phyloP scores from a whole-genome alignment of 2,888 invertebrate genomes.

The Coleophora flavipennella region DNA sequence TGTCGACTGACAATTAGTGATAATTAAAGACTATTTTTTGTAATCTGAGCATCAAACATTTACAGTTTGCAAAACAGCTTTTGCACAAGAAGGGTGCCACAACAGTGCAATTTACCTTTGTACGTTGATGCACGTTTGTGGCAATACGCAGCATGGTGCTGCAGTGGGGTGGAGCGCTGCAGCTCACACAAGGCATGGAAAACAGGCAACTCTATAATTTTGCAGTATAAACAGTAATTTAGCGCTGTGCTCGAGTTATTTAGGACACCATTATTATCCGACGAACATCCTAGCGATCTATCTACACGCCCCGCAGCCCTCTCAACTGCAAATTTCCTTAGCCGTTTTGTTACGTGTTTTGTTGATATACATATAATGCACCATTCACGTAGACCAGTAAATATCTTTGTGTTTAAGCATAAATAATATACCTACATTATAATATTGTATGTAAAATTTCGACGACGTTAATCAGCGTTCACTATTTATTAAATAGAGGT shows the following conservation, averaged over 20 bases:
- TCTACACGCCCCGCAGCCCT: constrained; percentile 1
- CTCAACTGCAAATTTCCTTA: no score
- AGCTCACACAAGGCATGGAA: neutral
- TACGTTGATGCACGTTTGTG: constrained; percentile 22
- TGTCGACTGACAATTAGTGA: no score
- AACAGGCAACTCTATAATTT: constrained; percentile 1
- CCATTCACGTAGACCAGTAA: no score
- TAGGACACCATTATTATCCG: constrained; percentile 13
- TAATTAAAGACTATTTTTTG: no score
- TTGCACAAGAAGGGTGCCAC: constrained; percentile 7
- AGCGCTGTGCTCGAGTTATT: constrained; percentile 19
- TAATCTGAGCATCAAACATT: no score
- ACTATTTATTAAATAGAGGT: no score
- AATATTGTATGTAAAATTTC: no score
- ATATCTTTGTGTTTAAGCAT: no score
- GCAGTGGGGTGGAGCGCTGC: constrained; percentile 2
- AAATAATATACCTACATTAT: no score
- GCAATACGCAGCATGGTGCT: constrained; percentile 14
- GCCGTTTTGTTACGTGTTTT: no score
- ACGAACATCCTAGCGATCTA: constrained; percentile 15
- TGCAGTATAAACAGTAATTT: constrained; percentile 14
- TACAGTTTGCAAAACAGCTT: neutral
- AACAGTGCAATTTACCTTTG: constrained; percentile 13
- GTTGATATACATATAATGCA: no score
- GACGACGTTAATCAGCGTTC: no score